These are phyloP conservation scores for Dasysyrphus tricinctus DNA, from an alignment of 2,888 invertebrate genomes.

Conservation along the genomic window DNA sequence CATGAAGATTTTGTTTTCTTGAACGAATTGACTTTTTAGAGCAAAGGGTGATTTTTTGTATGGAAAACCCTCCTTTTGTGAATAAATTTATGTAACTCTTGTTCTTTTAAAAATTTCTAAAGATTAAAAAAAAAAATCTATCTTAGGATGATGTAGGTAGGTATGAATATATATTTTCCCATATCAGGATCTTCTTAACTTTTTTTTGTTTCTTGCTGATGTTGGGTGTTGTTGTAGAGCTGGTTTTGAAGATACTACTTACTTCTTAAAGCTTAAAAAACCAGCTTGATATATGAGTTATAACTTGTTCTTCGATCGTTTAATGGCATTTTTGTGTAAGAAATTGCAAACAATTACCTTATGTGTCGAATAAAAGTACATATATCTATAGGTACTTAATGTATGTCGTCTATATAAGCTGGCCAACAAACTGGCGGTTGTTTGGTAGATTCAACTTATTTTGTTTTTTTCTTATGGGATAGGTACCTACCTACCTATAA, in stretches of 20 bases:
- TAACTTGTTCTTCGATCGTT: constrained; percentile 63
- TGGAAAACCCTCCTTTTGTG: neutral
- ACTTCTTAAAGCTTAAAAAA: constrained; percentile 6
- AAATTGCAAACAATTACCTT: constrained; percentile 30
- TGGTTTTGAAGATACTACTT: constrained; percentile 3
- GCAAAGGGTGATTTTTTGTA: constrained; percentile 18
- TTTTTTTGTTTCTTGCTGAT: neutral
- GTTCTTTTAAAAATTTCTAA: neutral
- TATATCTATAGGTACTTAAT: neutral
- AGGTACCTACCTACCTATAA: too few species aligned
- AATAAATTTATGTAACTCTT: neutral
- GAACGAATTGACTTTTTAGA: constrained; percentile 29
- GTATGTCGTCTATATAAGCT: constrained; percentile 8
- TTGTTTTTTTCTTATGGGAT: too few species aligned
- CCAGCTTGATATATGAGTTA: constrained; percentile 40
- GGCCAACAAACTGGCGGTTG: neutral
- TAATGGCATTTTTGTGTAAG: constrained; percentile 54
- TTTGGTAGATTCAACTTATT: too few species aligned
- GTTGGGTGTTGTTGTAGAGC: neutral
- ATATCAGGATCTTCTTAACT: constrained; percentile 25
- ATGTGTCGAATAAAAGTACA: constrained; percentile 15
- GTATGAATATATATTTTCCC: constrained; percentile 1
- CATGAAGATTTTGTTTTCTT: constrained; percentile 30
- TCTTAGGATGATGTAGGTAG: neutral
- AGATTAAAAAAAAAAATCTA: neutral